These are phyloP conservation scores for Candoia aspera DNA, from an alignment of 2,113 vertebrate genomes.

Conservation along the genomic window DNA sequence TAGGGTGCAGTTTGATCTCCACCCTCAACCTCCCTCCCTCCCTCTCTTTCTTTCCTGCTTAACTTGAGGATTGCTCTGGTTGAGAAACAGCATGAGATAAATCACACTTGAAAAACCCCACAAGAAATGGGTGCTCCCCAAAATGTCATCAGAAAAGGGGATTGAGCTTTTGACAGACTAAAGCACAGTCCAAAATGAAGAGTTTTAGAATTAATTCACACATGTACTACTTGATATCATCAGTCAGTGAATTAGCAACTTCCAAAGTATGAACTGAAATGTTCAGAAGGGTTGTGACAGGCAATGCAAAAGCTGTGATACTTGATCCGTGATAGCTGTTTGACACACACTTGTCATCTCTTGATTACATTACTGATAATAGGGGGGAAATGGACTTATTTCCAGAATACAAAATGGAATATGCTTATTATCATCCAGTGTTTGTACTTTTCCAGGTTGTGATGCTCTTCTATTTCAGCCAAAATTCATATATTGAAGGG, in stretches of 20 bases:
- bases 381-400: background rate
- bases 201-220: background rate
- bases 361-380: background rate
- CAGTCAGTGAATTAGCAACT: background rate
- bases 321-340: background rate
- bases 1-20: slow-evolving; percentile 12
- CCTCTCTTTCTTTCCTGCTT: background rate
- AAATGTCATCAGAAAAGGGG: background rate
- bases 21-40: background rate
- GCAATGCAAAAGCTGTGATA: background rate
- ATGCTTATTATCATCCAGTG: background rate
- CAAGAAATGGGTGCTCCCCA: background rate
- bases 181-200: background rate
- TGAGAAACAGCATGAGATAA: background rate
- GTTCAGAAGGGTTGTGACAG: background rate
- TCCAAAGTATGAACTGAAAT: background rate
- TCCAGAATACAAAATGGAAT: background rate
- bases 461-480: background rate
- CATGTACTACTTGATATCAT: background rate
- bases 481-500: background rate
- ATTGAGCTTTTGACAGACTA: background rate
- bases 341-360: background rate
- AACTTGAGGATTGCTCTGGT: background rate
- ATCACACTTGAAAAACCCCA: background rate
- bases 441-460: background rate